Percentiles rank a stretch among this genome's conserved stretches.
These are phyloP conservation scores for Ammospiza caudacuta DNA, from an alignment of 2,113 vertebrate species.

Conservation along the genomic window DNA sequence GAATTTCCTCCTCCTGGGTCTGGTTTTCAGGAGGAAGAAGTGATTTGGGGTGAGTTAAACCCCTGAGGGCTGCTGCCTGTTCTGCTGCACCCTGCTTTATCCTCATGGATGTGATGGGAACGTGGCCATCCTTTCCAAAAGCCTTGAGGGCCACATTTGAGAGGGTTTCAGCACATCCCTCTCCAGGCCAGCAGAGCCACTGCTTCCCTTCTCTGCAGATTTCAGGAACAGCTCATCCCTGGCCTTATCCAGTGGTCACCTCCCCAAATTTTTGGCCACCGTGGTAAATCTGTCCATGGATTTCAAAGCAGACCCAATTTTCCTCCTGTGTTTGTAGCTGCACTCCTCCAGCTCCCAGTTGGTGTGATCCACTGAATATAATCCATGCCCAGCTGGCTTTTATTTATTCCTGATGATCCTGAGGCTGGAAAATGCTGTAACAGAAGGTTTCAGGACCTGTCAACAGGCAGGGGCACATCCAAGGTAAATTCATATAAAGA, in stretches of 20 bases:
- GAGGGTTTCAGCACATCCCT: background rate
- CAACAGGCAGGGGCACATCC: background rate
- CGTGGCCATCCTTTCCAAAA: background rate
- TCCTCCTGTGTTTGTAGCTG: background rate
- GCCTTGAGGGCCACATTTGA: background rate
- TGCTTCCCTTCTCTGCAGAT: background rate
- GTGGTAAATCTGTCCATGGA: background rate
- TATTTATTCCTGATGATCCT: background rate
- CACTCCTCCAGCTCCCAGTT: background rate
- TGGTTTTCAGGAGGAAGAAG: background rate
- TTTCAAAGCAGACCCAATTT: background rate
- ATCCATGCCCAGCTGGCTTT: background rate
- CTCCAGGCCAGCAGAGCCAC: background rate
- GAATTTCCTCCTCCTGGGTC: background rate
- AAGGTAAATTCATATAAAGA: background rate
- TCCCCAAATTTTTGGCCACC: background rate
- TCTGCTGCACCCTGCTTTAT: background rate
- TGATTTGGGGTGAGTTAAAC: background rate
- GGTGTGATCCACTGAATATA: background rate
- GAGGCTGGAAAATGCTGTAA: background rate
- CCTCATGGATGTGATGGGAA: fast-evolving
- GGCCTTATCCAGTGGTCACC: fast-evolving
- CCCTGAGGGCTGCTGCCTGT: background rate
- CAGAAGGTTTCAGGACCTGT: background rate
- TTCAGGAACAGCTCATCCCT: background rate